Conservation (phyloP, 2,113 vertebrate species). For the Ahaetulla prasina region DNA sequence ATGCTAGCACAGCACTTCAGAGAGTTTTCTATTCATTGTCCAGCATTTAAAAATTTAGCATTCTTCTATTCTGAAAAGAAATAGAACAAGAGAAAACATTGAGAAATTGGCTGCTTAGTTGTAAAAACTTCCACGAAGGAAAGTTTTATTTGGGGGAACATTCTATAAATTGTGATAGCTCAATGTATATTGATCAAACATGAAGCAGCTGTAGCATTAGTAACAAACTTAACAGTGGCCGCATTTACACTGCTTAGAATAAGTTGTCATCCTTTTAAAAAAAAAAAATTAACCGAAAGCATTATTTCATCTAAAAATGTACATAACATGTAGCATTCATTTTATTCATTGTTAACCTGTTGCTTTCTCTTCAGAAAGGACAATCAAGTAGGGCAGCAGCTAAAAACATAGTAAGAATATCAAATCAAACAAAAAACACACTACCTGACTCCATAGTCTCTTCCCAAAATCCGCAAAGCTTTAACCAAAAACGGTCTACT, state of each 20-base stretch:
- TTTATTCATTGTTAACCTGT: neutral
- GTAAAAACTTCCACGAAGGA: neutral
- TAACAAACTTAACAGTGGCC: neutral
- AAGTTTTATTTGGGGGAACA: slow-evolving; percentile 6
- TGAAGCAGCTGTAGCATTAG: neutral
- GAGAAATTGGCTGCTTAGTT: neutral
- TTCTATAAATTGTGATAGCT: neutral
- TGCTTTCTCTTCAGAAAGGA: neutral
- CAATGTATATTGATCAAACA: neutral
- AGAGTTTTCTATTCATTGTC: neutral
- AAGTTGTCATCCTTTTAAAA: neutral
- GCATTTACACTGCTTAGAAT: neutral
- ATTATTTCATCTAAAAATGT: neutral
- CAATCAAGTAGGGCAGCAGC: neutral
- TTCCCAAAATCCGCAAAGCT: too few relatives aligned
- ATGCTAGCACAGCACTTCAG: neutral
- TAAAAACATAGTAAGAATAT: neutral
- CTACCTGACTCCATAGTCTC: too few relatives aligned
- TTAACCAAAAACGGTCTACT: too few relatives aligned
- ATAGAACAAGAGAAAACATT: neutral
- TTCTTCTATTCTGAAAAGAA: neutral
- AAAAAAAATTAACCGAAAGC: neutral
- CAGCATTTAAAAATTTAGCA: slow-evolving; percentile 18
- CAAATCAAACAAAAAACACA: neutral
- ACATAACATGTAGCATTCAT: neutral